Percentiles rank a stretch among this genome's conserved stretches.
Evolutionary conservation across 2,113 vertebrate species (phyloP).

Genomic region (Chloropsis cyanopogon): DNA sequence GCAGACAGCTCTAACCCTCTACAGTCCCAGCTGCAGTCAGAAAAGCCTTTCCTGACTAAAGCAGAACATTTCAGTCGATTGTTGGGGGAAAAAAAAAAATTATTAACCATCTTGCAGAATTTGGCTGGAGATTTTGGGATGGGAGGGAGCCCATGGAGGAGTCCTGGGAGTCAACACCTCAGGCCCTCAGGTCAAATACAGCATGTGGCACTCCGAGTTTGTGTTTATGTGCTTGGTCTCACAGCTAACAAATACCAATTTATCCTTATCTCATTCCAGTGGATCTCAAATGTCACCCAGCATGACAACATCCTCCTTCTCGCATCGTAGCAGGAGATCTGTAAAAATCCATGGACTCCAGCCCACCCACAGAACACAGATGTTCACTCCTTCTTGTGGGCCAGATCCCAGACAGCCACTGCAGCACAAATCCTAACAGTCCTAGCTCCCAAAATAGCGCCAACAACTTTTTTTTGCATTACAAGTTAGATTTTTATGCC

Average conservation of each 20-base stretch:
- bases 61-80: background rate
- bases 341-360: background rate
- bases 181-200: background rate
- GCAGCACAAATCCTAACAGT: background rate
- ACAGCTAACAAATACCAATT: background rate
- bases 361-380: background rate
- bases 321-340: background rate
- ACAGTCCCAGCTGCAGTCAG: background rate
- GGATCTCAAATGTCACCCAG: background rate
- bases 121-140: background rate
- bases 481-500: background rate
- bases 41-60: background rate
- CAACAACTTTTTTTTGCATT: background rate
- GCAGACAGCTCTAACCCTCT: background rate
- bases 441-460: background rate
- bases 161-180: background rate
- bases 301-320: background rate
- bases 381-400: background rate
- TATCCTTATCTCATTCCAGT: background rate
- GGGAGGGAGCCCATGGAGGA: background rate
- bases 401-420: background rate
- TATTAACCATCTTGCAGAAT: background rate
- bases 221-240: background rate
- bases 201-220: background rate
- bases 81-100: background rate